A percentile compares a stretch with the other conserved stretches of the same genome.
Conservation (phyloP, 2,888 invertebrate species). For the Eudemis profundana region DNA sequence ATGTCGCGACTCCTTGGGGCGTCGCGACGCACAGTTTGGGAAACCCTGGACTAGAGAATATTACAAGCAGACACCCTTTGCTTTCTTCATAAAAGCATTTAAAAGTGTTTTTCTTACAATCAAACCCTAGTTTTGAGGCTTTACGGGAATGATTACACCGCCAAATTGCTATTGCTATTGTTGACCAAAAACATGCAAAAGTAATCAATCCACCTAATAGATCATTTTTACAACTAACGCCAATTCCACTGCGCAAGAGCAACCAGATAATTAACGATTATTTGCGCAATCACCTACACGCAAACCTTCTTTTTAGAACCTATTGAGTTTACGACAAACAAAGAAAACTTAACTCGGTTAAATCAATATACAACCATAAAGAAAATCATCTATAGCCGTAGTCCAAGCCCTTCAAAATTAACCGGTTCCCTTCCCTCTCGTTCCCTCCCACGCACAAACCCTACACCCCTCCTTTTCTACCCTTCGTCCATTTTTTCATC, state of each 20-base stretch:
- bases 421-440: slow-evolving; percentile 74
- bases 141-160: no score
- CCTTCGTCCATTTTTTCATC: slow-evolving; percentile 82
- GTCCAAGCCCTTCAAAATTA: slow-evolving; percentile 82
- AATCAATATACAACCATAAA: slow-evolving; percentile 77
- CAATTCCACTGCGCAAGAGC: slow-evolving; percentile 1
- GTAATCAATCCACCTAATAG: no score
- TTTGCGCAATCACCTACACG: slow-evolving; percentile 19
- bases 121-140: no score
- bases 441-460: slow-evolving; percentile 49
- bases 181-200: no score
- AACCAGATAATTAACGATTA: not conserved
- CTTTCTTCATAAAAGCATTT: no score
- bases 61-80: no score
- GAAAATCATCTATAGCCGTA: slow-evolving; percentile 66
- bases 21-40: no score
- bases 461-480: slow-evolving; percentile 62
- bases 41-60: no score
- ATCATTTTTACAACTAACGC: not conserved
- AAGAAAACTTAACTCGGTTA: slow-evolving; percentile 55
- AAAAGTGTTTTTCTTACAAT: no score
- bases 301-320: slow-evolving; percentile 21
- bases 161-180: no score
- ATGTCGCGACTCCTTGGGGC: no score
- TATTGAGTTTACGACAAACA: slow-evolving; percentile 40